These are phyloP conservation scores for Pelosia muscerda DNA, from an alignment of 2,888 invertebrate species.

Conservation along the genomic window DNA sequence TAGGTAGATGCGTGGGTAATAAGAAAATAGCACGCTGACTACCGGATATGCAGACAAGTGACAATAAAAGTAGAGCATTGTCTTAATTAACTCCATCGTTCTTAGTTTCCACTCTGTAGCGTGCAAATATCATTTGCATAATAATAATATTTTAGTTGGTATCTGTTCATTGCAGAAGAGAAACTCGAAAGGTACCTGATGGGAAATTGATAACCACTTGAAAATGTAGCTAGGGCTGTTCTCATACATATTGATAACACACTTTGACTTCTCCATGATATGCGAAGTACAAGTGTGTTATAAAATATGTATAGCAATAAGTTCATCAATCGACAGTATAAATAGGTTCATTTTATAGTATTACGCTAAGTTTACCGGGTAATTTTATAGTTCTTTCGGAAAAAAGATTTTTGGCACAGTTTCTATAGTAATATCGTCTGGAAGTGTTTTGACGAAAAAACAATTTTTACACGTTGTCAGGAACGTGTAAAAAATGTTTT, in stretches of 20 bases:
- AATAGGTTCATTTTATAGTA: no score
- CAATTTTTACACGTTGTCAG: no score
- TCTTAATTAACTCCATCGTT: conserved; percentile 23
- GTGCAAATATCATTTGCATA: conserved; percentile 10
- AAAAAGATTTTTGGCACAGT: no score
- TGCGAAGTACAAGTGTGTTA: no score
- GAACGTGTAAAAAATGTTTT: no score
- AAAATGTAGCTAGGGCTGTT: background rate
- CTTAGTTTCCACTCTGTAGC: conserved; percentile 10
- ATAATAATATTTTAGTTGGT: conserved; percentile 5
- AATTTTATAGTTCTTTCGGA: no score
- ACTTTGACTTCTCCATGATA: no score
- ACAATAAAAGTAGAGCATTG: conserved; percentile 34
- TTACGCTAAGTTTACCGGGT: no score
- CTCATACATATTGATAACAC: background rate
- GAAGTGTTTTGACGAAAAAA: no score
- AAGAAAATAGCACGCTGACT: conserved; percentile 28
- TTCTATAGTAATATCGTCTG: no score
- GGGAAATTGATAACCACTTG: background rate
- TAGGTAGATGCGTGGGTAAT: conserved; percentile 33
- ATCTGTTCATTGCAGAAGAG: background rate
- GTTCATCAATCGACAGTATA: no score
- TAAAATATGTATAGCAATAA: no score
- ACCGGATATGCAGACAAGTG: conserved; percentile 50
- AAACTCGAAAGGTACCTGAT: background rate